Evolutionary conservation across 2,797 vertebrate genomes (phyloP), one percentile per base, ranked within the genome.

Genomic region (Aselliscus stoliczkanus): DNA sequence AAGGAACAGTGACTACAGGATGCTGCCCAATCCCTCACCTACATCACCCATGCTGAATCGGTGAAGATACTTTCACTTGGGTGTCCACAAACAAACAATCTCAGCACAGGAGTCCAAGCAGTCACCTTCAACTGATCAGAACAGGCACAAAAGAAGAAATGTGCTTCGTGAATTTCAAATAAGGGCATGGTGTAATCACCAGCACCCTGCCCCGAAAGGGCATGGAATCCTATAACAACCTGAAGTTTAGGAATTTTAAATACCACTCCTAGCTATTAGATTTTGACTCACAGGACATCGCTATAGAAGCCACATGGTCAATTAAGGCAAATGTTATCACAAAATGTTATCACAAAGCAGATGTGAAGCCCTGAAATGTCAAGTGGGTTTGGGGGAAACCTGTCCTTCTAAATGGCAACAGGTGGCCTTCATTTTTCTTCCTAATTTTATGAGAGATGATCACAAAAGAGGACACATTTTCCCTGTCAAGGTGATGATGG

Each of bases 261-360:
- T 27, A n/a, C 10, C 18, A 60, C 50, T 82, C 70, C 47, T 50
- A 50, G 72, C 79, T 69, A n/a, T n/a, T n/a, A 0, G 23, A 0
- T 92, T 44, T 93, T 75, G 92, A 90, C 81, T 42, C n/a, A 0
- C 56, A 47, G 67, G 70, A 70, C 80, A 95, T 21, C 94, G 60
- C 76, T 95, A 91, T 75, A 69, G 21, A 95, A 72, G n/a, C 31
- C 79, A 1, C 58, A 29, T 42, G 81, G 27, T 92, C 37, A 0
- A 15, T 80, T 1, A 52, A 97, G 93, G 76, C 44, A 76, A 96
- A 93, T 13, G 25, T 0, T 56, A 75, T 93, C 67, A 37, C 31
- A 50, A 76, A 96, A 92, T 13, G 25, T 0, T 56, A 75, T 93
- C 67, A 37, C n/a, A 65, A 56, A 92, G 44, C 70, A 4, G 9